phyloP scores from a whole-genome alignment of 2,113 vertebrate genomes.

The Ophiodon elongatus region DNA sequence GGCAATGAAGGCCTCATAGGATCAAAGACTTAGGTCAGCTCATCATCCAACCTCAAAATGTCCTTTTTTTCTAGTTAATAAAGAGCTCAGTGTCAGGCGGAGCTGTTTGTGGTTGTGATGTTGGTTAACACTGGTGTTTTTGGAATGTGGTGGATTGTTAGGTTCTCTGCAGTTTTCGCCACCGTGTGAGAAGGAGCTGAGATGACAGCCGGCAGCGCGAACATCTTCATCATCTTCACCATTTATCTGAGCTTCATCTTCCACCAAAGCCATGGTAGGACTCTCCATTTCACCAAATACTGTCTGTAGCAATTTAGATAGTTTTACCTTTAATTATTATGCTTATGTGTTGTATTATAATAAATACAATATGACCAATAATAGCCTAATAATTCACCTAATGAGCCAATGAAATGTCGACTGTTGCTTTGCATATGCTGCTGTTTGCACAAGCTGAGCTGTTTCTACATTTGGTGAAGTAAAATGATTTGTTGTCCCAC shows the following conservation, averaged over 20 bases:
- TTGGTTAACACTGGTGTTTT: background rate
- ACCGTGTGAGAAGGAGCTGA: too few species aligned
- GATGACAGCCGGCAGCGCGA: slow-evolving; percentile 23
- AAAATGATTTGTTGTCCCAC: too few species aligned
- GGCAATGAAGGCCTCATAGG: too few species aligned
- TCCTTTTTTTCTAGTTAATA: background rate
- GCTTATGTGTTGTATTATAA: background rate
- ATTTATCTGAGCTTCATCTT: background rate
- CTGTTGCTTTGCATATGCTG: background rate
- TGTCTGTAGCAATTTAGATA: too few species aligned
- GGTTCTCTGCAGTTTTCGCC: too few species aligned
- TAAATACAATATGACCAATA: background rate
- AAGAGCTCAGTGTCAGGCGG: background rate
- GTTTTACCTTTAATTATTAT: background rate
- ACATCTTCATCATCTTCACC: slow-evolving; percentile 8
- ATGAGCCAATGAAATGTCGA: background rate
- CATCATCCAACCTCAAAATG: background rate
- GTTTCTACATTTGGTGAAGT: background rate
- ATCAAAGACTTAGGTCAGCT: background rate
- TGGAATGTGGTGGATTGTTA: background rate
- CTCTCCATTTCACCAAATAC: background rate
- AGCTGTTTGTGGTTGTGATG: background rate
- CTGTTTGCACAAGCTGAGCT: background rate
- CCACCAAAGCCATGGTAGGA: slow-evolving; percentile 37
- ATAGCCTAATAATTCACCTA: background rate